Evolutionary conservation across 2,888 invertebrate genomes (phyloP), one percentile per base, ranked within the genome.

Genomic region (Yponomeuta malinellus): DNA sequence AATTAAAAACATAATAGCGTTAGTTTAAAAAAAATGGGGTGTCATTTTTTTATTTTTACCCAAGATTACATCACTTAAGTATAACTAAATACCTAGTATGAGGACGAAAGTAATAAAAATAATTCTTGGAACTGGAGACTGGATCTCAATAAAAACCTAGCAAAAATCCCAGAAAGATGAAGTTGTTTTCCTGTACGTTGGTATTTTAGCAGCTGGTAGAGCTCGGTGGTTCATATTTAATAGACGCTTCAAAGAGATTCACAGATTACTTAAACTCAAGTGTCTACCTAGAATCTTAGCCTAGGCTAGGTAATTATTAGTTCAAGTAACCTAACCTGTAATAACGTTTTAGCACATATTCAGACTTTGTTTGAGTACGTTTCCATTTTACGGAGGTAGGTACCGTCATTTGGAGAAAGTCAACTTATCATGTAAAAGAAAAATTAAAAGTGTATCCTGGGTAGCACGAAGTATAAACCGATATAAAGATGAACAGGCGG

Each of bases 181-280:
- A 59, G 52, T 15, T 15, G 52, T 15, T 15, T 15, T 5, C 15
- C 52, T 59, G 52, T 15, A 59, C 12, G 3, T 59, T 59, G 52
- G 2, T 59, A 29, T 10, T 65, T 65, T 12, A 4, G 65, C 65
- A 65, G 65, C 29, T 23, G 10, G 31, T 65, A 29, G 64, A 29
- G 12, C 65, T 31, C 31, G 15, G 15, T 15, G 12, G 12, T 65
- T 65, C 65, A 65, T 65, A 65, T 31, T 65, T 23, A 65, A 65
- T 65, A 33, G 65, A 10, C 9, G 29, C 65, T 65, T 31, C 65
- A 65, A 65, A 65, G 65, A 65, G 65, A 65, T 65, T 65, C 10
- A 29, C 12, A 65, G 10, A 33, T 29, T 8, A 33, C 43, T 12
- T 59, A 59, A 12, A 5, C 15, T 59, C 52, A 15, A 59, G 52